These are phyloP conservation scores for Carassius carassius DNA, from an alignment of 2,113 vertebrate species.

Conservation along the genomic window DNA sequence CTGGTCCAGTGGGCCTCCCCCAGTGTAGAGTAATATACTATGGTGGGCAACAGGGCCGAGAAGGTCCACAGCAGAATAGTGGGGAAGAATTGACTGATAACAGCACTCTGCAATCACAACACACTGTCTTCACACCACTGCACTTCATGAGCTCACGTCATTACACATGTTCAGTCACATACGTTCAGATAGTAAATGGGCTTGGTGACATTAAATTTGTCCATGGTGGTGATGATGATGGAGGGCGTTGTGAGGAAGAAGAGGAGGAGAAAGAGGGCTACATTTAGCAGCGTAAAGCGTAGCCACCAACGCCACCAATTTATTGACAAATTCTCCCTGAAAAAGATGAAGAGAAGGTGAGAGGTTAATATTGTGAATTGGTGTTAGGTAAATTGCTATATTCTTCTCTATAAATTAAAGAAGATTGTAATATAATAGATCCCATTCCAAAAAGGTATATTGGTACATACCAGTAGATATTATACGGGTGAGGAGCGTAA, in stretches of 20 bases:
- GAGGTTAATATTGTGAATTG: background rate
- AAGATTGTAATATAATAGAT: background rate
- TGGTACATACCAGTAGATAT: slow-evolving; percentile 86
- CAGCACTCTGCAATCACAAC: slow-evolving; percentile 76
- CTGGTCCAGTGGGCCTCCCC: slow-evolving; percentile 93
- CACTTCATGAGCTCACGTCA: background rate
- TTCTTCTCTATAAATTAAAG: background rate
- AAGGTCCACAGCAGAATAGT: slow-evolving; percentile 93
- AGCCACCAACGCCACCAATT: slow-evolving; percentile 85
- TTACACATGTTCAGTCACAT: slow-evolving; percentile 64
- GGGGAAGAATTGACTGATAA: slow-evolving; percentile 97
- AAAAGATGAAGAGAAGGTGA: background rate
- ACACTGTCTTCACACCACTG: background rate
- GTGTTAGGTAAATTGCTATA: background rate
- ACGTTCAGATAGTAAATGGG: slow-evolving; percentile 91
- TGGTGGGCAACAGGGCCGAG: slow-evolving; percentile 86
- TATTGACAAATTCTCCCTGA: slow-evolving; percentile 89
- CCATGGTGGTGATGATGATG: slow-evolving; percentile 90
- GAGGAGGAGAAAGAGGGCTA: slow-evolving; percentile 83
- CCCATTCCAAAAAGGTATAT: background rate
- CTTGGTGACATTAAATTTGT: slow-evolving; percentile 94
- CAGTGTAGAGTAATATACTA: slow-evolving; percentile 94
- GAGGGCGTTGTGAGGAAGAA: slow-evolving; percentile 96
- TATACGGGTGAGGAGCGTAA: slow-evolving; percentile 85
- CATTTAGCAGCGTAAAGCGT: slow-evolving; percentile 82